Percentiles rank a stretch among this genome's conserved stretches.
phyloP scores from a whole-genome alignment of 2,888 invertebrate genomes.

The Eupithecia insigniata region DNA sequence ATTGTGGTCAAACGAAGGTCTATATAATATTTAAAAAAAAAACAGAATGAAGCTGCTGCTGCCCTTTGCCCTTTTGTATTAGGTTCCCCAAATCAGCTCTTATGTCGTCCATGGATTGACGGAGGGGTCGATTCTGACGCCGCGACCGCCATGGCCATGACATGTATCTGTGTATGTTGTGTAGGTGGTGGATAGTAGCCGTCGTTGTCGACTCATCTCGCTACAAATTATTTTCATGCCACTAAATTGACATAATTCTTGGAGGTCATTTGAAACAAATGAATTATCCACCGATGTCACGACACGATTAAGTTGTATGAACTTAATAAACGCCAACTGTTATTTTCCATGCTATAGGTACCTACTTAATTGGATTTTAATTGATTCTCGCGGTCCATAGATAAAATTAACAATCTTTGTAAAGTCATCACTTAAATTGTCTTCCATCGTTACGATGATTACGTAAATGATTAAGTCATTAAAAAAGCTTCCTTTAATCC shows the following conservation, averaged over 20 bases:
- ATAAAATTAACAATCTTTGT: conserved; percentile 2
- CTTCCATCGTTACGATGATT: not conserved
- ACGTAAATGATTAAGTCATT: not conserved
- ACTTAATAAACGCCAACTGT: not conserved
- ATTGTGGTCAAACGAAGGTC: too few species aligned
- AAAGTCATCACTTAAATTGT: conserved; percentile 2
- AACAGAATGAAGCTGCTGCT: too few species aligned
- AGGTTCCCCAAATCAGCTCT: too few species aligned
- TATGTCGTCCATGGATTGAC: too few species aligned
- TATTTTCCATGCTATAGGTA: conserved; percentile 1
- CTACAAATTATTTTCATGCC: too few species aligned
- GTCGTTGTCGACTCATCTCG: too few species aligned
- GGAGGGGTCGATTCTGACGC: too few species aligned
- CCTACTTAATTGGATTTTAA: conserved; percentile 27
- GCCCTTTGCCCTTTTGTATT: too few species aligned
- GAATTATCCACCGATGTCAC: not conserved
- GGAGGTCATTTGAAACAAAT: conserved; percentile 3
- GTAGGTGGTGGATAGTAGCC: too few species aligned
- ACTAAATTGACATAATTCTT: not conserved
- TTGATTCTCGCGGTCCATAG: conserved; percentile 16
- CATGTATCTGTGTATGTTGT: too few species aligned
- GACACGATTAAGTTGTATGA: not conserved
- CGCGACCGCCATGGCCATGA: too few species aligned
- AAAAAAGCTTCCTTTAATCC: not conserved
- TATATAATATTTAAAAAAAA: too few species aligned